Conservation (phyloP, 2,888 invertebrate species). For the Cheilosia vulpina region DNA sequence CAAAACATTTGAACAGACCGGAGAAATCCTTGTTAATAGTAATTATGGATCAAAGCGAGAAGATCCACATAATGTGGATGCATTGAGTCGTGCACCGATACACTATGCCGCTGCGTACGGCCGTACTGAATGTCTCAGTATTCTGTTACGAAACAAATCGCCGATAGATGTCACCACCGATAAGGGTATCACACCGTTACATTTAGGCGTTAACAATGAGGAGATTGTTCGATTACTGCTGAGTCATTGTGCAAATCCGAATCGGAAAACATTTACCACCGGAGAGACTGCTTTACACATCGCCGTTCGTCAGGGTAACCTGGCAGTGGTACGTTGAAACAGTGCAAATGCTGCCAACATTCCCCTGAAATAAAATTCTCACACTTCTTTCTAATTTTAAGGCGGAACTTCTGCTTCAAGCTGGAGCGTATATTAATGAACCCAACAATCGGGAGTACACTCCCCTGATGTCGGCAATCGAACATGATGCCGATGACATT, state of each 20-base stretch:
- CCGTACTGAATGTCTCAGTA: conserved; percentile 86
- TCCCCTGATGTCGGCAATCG: conserved; percentile 83
- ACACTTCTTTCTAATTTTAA: conserved; percentile 76
- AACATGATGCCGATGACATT: conserved; percentile 81
- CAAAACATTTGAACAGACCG: conserved; percentile 88
- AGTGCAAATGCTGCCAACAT: no score
- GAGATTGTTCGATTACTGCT: conserved; percentile 86
- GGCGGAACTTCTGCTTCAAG: conserved; percentile 85
- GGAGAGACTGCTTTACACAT: conserved; percentile 87
- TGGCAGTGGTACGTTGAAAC: conserved; percentile 83
- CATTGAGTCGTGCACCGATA: conserved; percentile 86
- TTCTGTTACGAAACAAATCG: conserved; percentile 86
- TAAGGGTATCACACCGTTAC: conserved; percentile 88
- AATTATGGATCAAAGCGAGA: conserved; percentile 72
- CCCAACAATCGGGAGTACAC: conserved; percentile 86
- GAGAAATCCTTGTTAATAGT: conserved; percentile 83
- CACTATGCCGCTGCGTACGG: conserved; percentile 90
- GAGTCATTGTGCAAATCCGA: conserved; percentile 86
- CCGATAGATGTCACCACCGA: conserved; percentile 87
- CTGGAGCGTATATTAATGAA: conserved; percentile 86
- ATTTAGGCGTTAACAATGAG: conserved; percentile 87
- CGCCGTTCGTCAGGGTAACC: conserved; percentile 86
- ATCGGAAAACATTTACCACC: conserved; percentile 85
- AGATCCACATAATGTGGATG: conserved; percentile 81
- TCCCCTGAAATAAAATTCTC: neutral